These are phyloP conservation scores for Montipora sp. DNA, from an alignment of 64 coral and sea anemone species.

Conservation along the genomic window DNA sequence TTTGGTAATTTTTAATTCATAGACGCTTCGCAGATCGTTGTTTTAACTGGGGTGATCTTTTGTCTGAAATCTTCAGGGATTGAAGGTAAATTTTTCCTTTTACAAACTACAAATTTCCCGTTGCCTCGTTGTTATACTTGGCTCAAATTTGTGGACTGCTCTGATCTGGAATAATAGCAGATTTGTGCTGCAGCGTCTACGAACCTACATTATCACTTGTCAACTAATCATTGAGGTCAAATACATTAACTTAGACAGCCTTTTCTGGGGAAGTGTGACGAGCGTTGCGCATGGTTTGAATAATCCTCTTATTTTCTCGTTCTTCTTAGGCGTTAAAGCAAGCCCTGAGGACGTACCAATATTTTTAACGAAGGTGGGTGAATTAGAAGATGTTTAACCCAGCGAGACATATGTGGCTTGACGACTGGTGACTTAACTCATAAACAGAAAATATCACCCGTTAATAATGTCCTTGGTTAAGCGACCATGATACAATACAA, in stretches of 20 bases:
- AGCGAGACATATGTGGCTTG: background rate
- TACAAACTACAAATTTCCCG: background rate
- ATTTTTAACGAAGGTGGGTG: slow-evolving; percentile 46
- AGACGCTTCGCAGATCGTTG: slow-evolving; percentile 66
- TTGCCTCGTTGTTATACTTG: background rate
- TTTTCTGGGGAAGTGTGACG: background rate
- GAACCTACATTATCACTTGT: slow-evolving; percentile 4
- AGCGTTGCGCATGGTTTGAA: background rate
- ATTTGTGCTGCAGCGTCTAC: background rate
- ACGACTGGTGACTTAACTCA: slow-evolving; percentile 26
- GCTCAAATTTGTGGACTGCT: background rate
- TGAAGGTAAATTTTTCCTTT: slow-evolving; percentile 30
- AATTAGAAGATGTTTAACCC: background rate
- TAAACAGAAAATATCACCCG: slow-evolving; percentile 52
- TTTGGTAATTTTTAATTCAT: slow-evolving; percentile 89
- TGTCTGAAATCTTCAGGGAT: slow-evolving; percentile 21
- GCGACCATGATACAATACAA: background rate
- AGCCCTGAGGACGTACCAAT: slow-evolving; percentile 27
- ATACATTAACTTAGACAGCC: background rate
- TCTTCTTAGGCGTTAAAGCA: slow-evolving; percentile 39
- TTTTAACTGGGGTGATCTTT: slow-evolving; percentile 58
- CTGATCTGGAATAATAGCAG: background rate
- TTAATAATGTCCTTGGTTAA: background rate
- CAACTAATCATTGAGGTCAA: slow-evolving; percentile 35
- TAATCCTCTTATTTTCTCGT: slow-evolving; percentile 11